Conservation (phyloP, 2,888 invertebrate genomes). For the Nephrocerus scutellatus region DNA sequence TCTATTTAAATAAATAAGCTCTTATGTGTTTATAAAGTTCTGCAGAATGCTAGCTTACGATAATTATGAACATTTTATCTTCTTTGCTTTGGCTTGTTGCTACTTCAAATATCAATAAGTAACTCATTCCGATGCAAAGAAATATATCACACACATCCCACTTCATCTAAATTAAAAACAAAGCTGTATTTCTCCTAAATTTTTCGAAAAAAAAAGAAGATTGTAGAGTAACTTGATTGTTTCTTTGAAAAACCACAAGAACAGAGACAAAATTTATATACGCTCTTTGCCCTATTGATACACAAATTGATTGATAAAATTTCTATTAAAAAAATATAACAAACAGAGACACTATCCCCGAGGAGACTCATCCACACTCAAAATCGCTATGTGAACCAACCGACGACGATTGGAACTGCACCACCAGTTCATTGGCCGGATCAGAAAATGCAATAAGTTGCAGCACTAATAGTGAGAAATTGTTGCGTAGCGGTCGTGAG, state of each 20-base stretch:
- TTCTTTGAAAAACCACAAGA: background rate
- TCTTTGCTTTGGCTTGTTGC: too few relatives aligned
- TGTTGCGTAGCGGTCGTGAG: slow-evolving; percentile 43
- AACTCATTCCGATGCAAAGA: too few relatives aligned
- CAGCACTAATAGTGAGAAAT: slow-evolving; percentile 28
- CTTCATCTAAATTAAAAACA: too few relatives aligned
- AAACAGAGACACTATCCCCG: slow-evolving; percentile 61
- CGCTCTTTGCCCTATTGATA: background rate
- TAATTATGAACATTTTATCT: too few relatives aligned
- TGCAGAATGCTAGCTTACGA: too few relatives aligned
- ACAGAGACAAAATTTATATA: background rate
- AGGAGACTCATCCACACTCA: slow-evolving; percentile 58
- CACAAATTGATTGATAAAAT: slow-evolving; percentile 9
- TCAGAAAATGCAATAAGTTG: slow-evolving; percentile 38
- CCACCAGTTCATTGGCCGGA: slow-evolving; percentile 35
- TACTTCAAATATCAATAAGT: too few relatives aligned
- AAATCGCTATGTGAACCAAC: slow-evolving; percentile 56
- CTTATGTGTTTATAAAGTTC: too few relatives aligned
- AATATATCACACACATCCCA: too few relatives aligned
- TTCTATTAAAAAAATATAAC: slow-evolving; percentile 12
- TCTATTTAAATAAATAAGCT: too few relatives aligned
- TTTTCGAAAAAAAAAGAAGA: too few relatives aligned
- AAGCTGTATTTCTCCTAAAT: too few relatives aligned
- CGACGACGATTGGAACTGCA: slow-evolving; percentile 48
- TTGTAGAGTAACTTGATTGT: too few relatives aligned